Evolutionary conservation across 2,888 invertebrate species (phyloP).

Genomic region (Volucella inanis): DNA sequence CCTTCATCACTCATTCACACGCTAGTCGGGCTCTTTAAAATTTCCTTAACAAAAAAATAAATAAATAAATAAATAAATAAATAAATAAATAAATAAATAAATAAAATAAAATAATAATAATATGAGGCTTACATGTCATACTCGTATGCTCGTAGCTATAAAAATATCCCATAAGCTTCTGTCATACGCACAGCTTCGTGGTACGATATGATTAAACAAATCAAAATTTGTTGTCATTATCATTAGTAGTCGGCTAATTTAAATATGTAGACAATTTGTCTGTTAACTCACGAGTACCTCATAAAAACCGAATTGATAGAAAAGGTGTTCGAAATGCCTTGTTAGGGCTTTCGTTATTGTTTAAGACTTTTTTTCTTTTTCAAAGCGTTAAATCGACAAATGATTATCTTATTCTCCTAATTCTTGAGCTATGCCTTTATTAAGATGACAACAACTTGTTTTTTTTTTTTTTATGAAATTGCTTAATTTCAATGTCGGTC

Average conservation of each 20-base stretch:
- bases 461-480: constrained; percentile 12
- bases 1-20: constrained; percentile 21
- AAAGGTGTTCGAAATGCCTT: constrained; percentile 52
- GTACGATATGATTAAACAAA: constrained; percentile 32
- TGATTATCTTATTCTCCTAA: constrained; percentile 3
- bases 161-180: constrained; percentile 57
- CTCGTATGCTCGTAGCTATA: background rate
- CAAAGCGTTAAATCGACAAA: constrained; percentile 34
- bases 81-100: too few relatives aligned
- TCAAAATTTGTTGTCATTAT: constrained; percentile 50
- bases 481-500: constrained; percentile 34
- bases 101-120: constrained; percentile 40
- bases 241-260: constrained; percentile 60
- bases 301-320: constrained; percentile 19
- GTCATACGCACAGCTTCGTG: constrained; percentile 15
- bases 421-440: background rate
- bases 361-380: constrained; percentile 43
- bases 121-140: background rate
- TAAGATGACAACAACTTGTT: background rate
- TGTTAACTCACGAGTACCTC: constrained; percentile 49
- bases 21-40: constrained; percentile 42
- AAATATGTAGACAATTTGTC: constrained; percentile 54
- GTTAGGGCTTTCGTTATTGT: constrained; percentile 6
- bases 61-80: too few relatives aligned
- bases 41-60: constrained; percentile 11